Evolutionary conservation across 1,140 invertebrate genomes (phyloP), one percentile per base, ranked within the genome.

Genomic region (Lordiphosa mommai): DNA sequence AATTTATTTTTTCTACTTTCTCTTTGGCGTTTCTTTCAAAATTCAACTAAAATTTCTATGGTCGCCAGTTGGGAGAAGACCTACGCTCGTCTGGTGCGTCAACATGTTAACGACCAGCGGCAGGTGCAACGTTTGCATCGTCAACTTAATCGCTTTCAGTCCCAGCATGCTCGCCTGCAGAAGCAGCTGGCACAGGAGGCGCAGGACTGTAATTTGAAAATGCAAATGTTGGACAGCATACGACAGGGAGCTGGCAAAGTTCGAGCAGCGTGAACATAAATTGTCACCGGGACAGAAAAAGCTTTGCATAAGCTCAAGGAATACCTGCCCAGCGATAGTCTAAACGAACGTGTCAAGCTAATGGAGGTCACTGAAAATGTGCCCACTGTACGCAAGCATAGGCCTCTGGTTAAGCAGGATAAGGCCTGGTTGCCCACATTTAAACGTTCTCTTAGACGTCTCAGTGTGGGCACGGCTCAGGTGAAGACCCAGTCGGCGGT

Each of bases 341-440:
- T 73, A 1, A 4, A 10, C 0, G 36, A 74, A 4, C 44, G 44
- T 0, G 41, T 73, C 10, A 44, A 14, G 3, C 48, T 77, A 1
- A 66, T 76, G 60, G 72, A 74, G 6, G n/a, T 77, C 1, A 38
- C 46, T 2, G 43, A 40, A 9, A 10, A 38, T 9, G 1, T 57
- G 5, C n/a, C n/a, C n/a, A 1, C 36, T 61, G 46, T 9, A 27
- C 29, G 2, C 10, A 61, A 0, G 13, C 10, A 10, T 0, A 23
- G 5, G 5, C 38, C 37, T 5, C 13, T 30, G 27, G 0, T 12
- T 14, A 40, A 1, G 10, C 23, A 7, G 8, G 33, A 2, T 7
- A 9, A 29, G 3, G n/a, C 13, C 1, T 14, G 9, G 0, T 4
- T 10, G 16, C 10, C 1, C 3, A 6, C 9, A 38, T 4, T 9